Base-by-base conservation (phyloP, 2,797 vertebrate genomes). In the Galaxias olidus region DNA sequence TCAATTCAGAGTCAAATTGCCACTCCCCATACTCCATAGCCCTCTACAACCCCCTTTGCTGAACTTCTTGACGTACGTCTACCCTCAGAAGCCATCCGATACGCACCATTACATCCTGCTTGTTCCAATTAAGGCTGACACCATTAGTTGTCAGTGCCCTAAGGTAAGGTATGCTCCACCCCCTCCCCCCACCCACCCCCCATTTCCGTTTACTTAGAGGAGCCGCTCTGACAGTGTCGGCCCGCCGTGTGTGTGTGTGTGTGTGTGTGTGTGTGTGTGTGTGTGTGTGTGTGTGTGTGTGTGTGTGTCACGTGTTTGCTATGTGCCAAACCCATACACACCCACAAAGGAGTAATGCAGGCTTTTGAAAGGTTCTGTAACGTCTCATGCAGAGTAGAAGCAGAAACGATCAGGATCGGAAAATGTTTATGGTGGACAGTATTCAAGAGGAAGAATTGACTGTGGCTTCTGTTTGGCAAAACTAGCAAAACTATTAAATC, bases 101-200 rank as follows among this genome's bases (percentile, higher is more conserved):
- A 92, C 76, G 90, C 88, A 89, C 89, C 87, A 94, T 94, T 94
- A 93, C 88, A 55, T 91, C 85, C 89, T 83, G 91, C 93, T 93
- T 94, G 94, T 94, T 92, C 92, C 92, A 94, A 95, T 95, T 95
- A 95, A 93, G 91, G 80, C 81, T 87, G 82, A 93, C 91, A 92
- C 91, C 92, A 90, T 93, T 93, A 91, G 87, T 91, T 93, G 93
- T 92, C 92, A 88, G 90, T 91, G 84, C 87, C 86, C 84, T 81
- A 83, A 86, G 88, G 88, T 85, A 90, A 85, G 88, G 86, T 89
- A 86, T 74, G 30, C 30, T 76, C 73, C 74, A 69, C 20, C 8
- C 52, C 9, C 20, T 19, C 8, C 10, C 40, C 73, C 74, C 69
- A 11, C 8, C 52, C 9, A 10, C 53, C 8, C 10, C 40, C 53